Evolutionary conservation across 92 coral and sea anemone genomes (phyloP), one percentile per base, ranked within the genome.

Genomic region (Diadumene lineata): DNA sequence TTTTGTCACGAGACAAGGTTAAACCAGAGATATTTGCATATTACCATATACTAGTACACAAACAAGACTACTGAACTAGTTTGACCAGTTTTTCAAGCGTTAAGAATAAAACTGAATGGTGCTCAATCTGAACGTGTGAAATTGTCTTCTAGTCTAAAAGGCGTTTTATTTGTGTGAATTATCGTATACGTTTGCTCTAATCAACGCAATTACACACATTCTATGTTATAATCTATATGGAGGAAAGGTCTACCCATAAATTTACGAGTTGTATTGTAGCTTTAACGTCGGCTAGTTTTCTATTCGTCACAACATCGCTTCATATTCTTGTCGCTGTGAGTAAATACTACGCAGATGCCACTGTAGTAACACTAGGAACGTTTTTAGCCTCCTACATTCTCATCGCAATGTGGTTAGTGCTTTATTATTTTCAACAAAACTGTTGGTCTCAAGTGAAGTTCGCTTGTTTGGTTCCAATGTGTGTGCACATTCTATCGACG

Each of bases 321-420:
- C 82, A 78, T 62, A 68, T 78, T 38, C 21, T 69, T 23, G 69
- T 78, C 2, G 82, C 75, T 31, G 33, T 78, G 0, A 19, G 21
- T 25, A 69, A 78, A 68, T 53, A 68, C 21, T 78, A 67, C 31
- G 51, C 82, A 22, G 75, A 78, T 33, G 82, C 82, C 2, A 28
- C 82, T 9, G 72, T 69, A 48, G 82, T 68, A 26, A 78, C 82
- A 3, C 56, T 78, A 57, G 82, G 82, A 56, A 53, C 82, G 67
- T 69, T 66, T 32, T 31, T 78, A 24, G 69, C 76, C 2, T 2
- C 82, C 4, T 55, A 78, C 24, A 24, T 78, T 2, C 19, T 78
- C 29, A 50, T 78, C 16, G 62, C 25, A 33, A 33, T 68, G 64
- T 78, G 82, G 82, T 60, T 78, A 16, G 33, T 78, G 24, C 15